These are phyloP conservation scores for Platichthys stellatus DNA, from an alignment of 2,113 vertebrate genomes.

Conservation along the genomic window DNA sequence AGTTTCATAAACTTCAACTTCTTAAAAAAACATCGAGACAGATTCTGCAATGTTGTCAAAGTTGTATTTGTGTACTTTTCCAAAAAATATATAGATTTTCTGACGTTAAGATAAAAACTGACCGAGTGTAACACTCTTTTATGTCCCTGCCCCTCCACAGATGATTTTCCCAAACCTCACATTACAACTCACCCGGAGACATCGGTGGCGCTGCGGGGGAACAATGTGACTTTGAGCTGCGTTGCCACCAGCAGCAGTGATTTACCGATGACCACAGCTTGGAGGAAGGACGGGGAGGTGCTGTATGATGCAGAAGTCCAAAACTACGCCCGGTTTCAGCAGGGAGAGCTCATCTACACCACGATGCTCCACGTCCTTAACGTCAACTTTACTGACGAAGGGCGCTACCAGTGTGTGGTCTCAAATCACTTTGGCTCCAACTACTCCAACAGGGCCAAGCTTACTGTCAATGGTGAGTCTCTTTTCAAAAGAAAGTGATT, in stretches of 20 bases:
- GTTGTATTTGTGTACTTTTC: too few species aligned
- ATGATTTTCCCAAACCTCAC: constrained; percentile 97
- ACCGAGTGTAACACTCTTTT: not conserved
- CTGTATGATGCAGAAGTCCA: constrained; percentile 92
- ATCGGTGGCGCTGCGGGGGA: constrained; percentile 90
- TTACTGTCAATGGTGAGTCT: constrained; percentile 95
- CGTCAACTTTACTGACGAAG: constrained; percentile 92
- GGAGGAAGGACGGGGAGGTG: constrained; percentile 96
- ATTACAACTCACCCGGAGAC: constrained; percentile 96
- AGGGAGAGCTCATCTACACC: constrained; percentile 92
- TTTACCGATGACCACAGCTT: constrained; percentile 94
- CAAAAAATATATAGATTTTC: not conserved
- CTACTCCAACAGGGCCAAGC: constrained; percentile 94
- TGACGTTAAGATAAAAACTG: too few species aligned
- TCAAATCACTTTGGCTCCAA: constrained; percentile 98
- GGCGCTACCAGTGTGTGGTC: constrained; percentile 97
- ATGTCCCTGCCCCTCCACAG: constrained; percentile 66
- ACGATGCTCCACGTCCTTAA: constrained; percentile 89
- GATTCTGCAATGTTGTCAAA: not conserved
- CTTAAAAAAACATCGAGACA: too few species aligned
- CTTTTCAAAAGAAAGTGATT: not conserved
- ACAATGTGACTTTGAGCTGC: constrained; percentile 94
- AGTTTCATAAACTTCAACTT: not conserved
- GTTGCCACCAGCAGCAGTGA: constrained; percentile 96
- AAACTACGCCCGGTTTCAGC: constrained; percentile 86